phyloP scores from a whole-genome alignment of 2,113 vertebrate species.

The Redunca redunca region DNA sequence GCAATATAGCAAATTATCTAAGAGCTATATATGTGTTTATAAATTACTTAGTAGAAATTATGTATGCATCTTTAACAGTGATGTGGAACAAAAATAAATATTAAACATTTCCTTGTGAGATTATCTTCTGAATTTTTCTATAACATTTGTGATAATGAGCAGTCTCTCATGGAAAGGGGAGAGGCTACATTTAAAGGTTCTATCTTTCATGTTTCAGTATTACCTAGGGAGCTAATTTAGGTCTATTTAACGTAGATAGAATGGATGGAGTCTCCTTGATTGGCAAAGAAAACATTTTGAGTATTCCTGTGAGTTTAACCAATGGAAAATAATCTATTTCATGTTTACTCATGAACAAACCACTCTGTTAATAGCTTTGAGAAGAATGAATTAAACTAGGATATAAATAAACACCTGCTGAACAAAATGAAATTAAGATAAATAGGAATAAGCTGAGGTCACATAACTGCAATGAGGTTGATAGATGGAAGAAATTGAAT shows the following conservation, averaged over 20 bases:
- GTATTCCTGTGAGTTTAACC: background rate
- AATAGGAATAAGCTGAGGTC: background rate
- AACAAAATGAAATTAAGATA: background rate
- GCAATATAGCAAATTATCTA: background rate
- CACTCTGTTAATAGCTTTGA: background rate
- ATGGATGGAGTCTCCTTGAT: background rate
- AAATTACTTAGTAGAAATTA: background rate
- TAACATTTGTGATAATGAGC: background rate
- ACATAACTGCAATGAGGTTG: background rate
- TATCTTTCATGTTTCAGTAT: background rate
- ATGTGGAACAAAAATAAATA: background rate
- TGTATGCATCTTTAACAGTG: background rate
- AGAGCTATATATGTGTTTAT: background rate
- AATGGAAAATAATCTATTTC: background rate
- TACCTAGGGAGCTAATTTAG: background rate
- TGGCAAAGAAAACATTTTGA: background rate
- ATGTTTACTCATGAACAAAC: background rate
- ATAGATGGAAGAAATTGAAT: background rate
- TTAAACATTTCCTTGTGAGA: background rate
- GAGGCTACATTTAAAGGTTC: background rate
- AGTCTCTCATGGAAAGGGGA: background rate
- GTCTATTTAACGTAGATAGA: background rate
- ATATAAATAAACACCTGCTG: background rate
- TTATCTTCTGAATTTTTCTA: background rate
- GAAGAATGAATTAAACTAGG: background rate